Conservation (phyloP, 2,888 invertebrate species). For the Hypselothyrea guttata region DNA sequence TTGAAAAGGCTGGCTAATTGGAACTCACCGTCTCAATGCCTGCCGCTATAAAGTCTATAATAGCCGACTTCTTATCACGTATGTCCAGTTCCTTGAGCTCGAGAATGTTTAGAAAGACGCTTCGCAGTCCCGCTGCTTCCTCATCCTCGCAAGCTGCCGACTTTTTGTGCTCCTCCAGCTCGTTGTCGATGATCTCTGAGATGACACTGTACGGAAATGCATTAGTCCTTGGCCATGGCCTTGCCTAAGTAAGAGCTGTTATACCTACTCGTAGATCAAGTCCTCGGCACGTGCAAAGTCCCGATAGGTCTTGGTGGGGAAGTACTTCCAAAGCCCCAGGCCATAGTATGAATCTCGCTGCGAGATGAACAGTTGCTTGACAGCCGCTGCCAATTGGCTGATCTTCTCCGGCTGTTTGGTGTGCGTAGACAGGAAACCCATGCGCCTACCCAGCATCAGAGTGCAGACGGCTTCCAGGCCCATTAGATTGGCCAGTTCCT, state of each 20-base stretch:
- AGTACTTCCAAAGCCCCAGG: constrained; percentile 90
- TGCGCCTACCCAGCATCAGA: constrained; percentile 89
- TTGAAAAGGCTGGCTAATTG: too few relatives aligned
- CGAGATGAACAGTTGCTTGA: constrained; percentile 89
- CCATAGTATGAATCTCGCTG: constrained; percentile 92
- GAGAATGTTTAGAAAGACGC: constrained; percentile 89
- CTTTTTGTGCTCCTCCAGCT: constrained; percentile 84
- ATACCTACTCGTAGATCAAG: constrained; percentile 89
- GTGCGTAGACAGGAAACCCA: constrained; percentile 86
- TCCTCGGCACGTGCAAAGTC: constrained; percentile 89
- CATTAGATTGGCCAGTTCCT: constrained; percentile 89
- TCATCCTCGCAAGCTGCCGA: constrained; percentile 83
- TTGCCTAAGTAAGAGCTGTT: constrained; percentile 10
- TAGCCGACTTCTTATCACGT: constrained; percentile 91
- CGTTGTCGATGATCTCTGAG: constrained; percentile 89
- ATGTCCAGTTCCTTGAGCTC: constrained; percentile 88
- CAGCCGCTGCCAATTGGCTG: constrained; percentile 87
- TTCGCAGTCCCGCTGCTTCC: constrained; percentile 85
- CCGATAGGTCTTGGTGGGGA: constrained; percentile 88
- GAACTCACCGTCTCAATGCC: constrained; percentile 91
- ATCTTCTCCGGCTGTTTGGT: constrained; percentile 84
- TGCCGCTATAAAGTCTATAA: constrained; percentile 93
- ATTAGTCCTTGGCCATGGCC: constrained; percentile 19
- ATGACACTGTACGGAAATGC: constrained; percentile 85
- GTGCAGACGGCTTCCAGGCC: constrained; percentile 92